These are phyloP conservation scores for Drosophila arizonae DNA, from an alignment of 1,140 invertebrate species.

Conservation along the genomic window DNA sequence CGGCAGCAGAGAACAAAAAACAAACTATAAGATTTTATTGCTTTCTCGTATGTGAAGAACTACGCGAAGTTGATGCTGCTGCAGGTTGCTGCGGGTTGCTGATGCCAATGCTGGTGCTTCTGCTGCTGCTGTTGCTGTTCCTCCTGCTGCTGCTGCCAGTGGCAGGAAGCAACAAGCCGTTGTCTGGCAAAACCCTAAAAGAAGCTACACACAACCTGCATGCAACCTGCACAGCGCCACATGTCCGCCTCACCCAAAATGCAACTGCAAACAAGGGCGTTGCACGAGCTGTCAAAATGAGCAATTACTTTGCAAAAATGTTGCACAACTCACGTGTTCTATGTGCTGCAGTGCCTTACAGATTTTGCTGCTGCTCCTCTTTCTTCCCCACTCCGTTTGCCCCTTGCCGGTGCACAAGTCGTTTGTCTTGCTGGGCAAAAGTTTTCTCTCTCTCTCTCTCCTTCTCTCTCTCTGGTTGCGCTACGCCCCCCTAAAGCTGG, in stretches of 20 bases:
- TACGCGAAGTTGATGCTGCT: constrained; percentile 47
- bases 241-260: neutral
- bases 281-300: constrained; percentile 79
- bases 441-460: neutral
- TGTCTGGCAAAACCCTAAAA: constrained; percentile 39
- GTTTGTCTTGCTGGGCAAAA: constrained; percentile 62
- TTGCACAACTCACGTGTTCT: constrained; percentile 74
- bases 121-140: constrained; percentile 1
- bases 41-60: constrained; percentile 72
- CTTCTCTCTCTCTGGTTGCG: constrained; percentile 23
- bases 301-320: constrained; percentile 81
- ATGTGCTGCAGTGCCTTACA: constrained; percentile 27
- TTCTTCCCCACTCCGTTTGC: neutral
- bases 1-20: constrained; percentile 48
- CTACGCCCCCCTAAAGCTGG: constrained; percentile 44
- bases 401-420: constrained; percentile 40
- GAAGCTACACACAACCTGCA: constrained; percentile 16
- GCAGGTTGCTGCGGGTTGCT: constrained; percentile 43
- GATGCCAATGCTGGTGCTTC: neutral
- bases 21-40: constrained; percentile 79
- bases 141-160: constrained; percentile 43
- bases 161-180: constrained; percentile 74
- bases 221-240: constrained; percentile 9
- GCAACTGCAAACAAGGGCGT: constrained; percentile 72
- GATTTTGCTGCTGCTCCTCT: constrained; percentile 2